Evolutionary conservation across 2,888 invertebrate species (phyloP).

Genomic region (Drosophila birchii): DNA sequence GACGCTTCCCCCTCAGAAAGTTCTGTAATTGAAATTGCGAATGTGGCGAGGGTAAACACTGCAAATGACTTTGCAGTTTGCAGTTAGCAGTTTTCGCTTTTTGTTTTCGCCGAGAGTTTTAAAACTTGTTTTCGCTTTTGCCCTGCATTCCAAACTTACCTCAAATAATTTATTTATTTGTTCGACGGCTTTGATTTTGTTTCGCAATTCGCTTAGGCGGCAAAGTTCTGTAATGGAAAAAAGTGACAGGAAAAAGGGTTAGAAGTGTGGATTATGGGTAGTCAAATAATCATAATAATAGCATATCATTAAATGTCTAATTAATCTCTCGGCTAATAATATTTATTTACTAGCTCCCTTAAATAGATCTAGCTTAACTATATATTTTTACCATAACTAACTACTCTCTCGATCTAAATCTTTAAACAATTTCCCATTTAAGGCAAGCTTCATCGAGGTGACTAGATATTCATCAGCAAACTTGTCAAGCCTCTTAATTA

Average conservation of each 20-base stretch:
- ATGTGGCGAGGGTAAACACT: constrained; percentile 63
- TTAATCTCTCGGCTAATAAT: neutral
- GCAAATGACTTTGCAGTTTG: constrained; percentile 64
- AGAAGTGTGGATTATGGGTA: neutral
- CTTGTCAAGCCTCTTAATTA: constrained; percentile 17
- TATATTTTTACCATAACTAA: neutral
- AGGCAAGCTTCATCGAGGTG: neutral
- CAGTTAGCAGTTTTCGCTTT: constrained; percentile 9
- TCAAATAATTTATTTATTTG: constrained; percentile 39
- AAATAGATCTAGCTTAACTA: neutral
- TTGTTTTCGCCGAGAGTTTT: constrained; percentile 16
- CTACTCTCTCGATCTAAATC: neutral
- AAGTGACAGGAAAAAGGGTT: constrained; percentile 1
- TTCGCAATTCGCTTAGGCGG: constrained; percentile 15
- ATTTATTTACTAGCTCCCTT: neutral
- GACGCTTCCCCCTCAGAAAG: constrained; percentile 45
- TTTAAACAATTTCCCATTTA: neutral
- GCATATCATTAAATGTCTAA: neutral
- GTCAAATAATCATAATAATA: no score
- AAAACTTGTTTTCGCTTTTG: constrained; percentile 7
- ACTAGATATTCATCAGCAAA: neutral
- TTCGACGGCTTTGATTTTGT: constrained; percentile 15
- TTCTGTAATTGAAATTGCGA: constrained; percentile 68
- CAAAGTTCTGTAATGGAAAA: constrained; percentile 31
- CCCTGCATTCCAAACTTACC: constrained; percentile 30